Evolutionary conservation across 2,888 invertebrate species (phyloP), one percentile per base, ranked within the genome.

Genomic region (Sesia apiformis): DNA sequence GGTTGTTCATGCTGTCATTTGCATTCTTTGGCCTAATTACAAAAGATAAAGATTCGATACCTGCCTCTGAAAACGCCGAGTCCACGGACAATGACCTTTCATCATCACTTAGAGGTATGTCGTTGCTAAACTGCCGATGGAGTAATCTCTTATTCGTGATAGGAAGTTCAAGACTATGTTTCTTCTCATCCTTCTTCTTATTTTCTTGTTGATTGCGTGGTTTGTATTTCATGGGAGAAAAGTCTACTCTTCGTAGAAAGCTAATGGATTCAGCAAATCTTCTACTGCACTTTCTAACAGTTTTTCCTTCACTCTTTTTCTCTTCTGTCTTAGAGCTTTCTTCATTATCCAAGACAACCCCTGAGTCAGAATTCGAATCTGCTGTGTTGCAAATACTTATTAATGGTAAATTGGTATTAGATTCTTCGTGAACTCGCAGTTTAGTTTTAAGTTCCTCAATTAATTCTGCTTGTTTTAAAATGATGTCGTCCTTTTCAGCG

Each of bases 291-390:
- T 89, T 89, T 57, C 88, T 75, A 0, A 70, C 70, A 2, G 81
- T 59, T 73, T 86, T 87, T 0, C 64, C 61, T 64, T 86, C 86
- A 4, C 69, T 60, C 63, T 84, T 82, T 0, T 53, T 66, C 57
- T 77, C 77, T 54, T 78, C 76, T 8, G 62, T 59, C 70, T 84
- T 84, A 4, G 58, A 57, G 53, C 63, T 79, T 39, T 89, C 84
- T 46, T 89, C 88, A 57, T 78, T 73, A 53, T 88, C 88, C 65
- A 89, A 72, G 38, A 80, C 89, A 49, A 89, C 72, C 52, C 89
- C 89, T 38, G 89, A 89, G 61, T 89, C 89, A 55, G 89, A 89
- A 72, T 89, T 89, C 1, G 89, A 88, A 72, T 89, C 89, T 3
- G 79, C 69, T 46, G 76, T 60, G 55, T 55, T 40, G 3, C 56